Percentiles rank a stretch among this genome's conserved stretches.
Conservation (phyloP, 2,113 vertebrate genomes). For the Dendrocopos noguchii region DNA sequence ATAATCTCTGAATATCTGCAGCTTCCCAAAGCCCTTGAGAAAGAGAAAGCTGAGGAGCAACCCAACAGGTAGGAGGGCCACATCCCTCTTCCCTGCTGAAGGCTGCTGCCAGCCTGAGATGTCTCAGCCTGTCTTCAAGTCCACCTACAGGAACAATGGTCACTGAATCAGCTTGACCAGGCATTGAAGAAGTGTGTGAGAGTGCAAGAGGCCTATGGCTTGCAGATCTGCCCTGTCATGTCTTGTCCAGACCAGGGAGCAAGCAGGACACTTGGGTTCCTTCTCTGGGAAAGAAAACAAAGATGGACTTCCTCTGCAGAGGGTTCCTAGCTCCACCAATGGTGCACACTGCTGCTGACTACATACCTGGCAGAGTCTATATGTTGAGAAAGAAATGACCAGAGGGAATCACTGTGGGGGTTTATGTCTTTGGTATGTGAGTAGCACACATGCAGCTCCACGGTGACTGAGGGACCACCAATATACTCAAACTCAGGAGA, state of each 20-base stretch:
- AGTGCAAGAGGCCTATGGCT: neutral
- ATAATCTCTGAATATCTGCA: neutral
- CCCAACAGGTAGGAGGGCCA: neutral
- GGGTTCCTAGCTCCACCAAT: neutral
- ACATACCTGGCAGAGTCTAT: neutral
- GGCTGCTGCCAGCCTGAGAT: neutral
- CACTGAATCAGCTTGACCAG: fast-evolving
- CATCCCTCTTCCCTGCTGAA: neutral
- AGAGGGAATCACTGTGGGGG: neutral
- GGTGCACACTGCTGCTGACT: neutral
- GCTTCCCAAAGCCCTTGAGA: neutral
- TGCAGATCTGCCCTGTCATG: neutral
- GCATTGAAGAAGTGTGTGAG: neutral
- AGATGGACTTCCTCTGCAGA: neutral
- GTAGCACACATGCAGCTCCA: neutral
- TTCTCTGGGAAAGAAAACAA: neutral
- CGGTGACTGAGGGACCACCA: neutral
- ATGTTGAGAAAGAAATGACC: neutral
- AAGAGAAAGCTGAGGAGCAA: neutral
- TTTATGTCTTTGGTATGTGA: neutral
- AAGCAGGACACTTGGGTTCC: neutral
- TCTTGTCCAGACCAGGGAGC: neutral
- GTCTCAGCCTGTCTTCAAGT: neutral
- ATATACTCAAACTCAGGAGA: neutral
- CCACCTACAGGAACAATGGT: neutral